Evolutionary conservation across 2,888 invertebrate species (phyloP), one percentile per base, ranked within the genome.

Genomic region (Phengaris alcon): DNA sequence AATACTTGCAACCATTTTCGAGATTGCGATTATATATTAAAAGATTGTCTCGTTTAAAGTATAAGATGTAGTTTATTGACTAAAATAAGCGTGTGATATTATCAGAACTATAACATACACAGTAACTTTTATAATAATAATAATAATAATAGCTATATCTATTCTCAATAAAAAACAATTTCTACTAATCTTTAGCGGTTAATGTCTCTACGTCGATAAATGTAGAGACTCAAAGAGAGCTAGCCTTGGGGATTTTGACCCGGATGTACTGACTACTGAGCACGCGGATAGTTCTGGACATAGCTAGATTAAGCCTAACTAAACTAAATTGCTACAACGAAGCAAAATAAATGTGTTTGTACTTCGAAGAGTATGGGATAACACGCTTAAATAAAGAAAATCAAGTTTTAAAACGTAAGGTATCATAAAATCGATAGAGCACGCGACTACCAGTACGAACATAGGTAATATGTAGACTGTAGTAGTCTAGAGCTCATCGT

Each of bases 401-500:
- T 35, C 35, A 15, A 54, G 72, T 54, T 72, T 72, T 12, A 72
- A 52, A 52, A 52, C 72, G 54, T 70, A 51, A 70, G 70, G 70
- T 70, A 15, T 51, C 51, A 70, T 51, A 51, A 70, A 70, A 72
- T 72, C 72, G 72, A 72, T 72, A 35, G 52, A 52, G 51, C 72
- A 72, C 54, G 72, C 52, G 22, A 22, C 72, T 54, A 44, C 52
- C 72, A 44, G 12, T 46, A 22, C 51, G 52, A 51, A 70, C 51
- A 70, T 48, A 35, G 3, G 35, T 35, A 70, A 22, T 35, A 72
- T 35, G 13, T 35, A 72, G 35, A 54, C 35, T 44, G 52, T 70
- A 70, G 69, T n/a, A 70, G 48, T 35, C 51, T 52, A 35, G 8
- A 69, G 48, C 52, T 44, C 68, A 22, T 72, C 72, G 54, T 54